Conservation (phyloP, 2,113 vertebrate species). For the Speoplatyrhinus poulsoni region DNA sequence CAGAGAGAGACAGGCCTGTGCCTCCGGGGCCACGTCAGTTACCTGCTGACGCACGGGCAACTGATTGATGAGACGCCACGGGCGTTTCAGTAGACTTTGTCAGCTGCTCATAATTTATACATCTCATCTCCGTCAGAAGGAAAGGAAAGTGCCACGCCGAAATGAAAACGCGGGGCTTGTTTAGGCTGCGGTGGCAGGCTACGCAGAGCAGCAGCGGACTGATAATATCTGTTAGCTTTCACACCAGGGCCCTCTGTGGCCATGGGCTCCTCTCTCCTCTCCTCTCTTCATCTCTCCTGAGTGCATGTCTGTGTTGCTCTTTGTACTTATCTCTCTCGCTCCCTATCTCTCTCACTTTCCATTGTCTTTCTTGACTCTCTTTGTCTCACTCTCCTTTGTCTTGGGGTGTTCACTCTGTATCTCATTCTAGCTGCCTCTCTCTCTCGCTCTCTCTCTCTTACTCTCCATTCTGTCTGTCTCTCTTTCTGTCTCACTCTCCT, state of each 20-base stretch:
- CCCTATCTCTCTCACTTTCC: neutral
- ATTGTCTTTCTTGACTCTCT: neutral
- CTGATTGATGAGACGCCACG: constrained; percentile 99
- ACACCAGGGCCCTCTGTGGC: constrained; percentile 67
- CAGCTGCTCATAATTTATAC: constrained; percentile 99
- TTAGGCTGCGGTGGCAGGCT: constrained; percentile 74
- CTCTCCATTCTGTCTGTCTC: neutral
- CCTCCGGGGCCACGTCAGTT: constrained; percentile 96
- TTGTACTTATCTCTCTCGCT: neutral
- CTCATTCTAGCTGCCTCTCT: too few species aligned
- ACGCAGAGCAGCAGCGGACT: constrained; percentile 70
- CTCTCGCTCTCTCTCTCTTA: too few species aligned
- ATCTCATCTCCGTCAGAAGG: constrained; percentile 97
- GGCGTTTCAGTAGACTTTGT: constrained; percentile 97
- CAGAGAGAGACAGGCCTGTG: constrained; percentile 86
- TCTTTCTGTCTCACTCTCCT: neutral
- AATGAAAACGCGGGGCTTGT: constrained; percentile 80
- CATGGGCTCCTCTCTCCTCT: constrained; percentile 52
- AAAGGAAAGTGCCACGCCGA: constrained; percentile 82
- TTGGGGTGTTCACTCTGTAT: neutral
- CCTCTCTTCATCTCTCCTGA: neutral
- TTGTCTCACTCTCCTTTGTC: neutral
- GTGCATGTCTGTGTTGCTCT: neutral
- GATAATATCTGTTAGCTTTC: constrained; percentile 72
- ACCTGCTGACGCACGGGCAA: constrained; percentile 91